Conservation (phyloP, 1,140 invertebrate genomes). For the Bombus waltoni region DNA sequence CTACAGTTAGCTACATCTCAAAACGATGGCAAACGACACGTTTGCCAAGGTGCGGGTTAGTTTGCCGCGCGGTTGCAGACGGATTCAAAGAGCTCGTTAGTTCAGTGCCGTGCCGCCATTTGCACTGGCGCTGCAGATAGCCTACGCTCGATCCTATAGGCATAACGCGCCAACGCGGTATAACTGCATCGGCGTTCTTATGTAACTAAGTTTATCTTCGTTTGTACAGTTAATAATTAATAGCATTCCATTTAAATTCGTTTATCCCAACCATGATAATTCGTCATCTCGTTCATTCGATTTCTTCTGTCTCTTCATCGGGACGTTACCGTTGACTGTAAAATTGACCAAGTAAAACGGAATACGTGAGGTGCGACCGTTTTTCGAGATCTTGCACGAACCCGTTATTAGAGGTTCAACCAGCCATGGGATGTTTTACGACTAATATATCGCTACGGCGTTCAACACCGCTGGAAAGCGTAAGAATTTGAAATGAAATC, state of each 20-base stretch:
- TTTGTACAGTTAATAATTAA: constrained; percentile 4
- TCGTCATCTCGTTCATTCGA: not conserved
- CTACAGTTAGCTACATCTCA: no score
- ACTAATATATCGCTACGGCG: constrained; percentile 40
- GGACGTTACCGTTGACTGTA: not conserved
- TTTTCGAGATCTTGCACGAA: constrained; percentile 34
- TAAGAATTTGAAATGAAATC: constrained; percentile 14
- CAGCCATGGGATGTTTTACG: constrained; percentile 21
- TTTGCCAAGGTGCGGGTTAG: not conserved
- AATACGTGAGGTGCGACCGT: constrained; percentile 15
- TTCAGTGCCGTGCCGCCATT: not conserved
- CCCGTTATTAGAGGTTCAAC: constrained; percentile 31
- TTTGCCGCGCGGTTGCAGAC: not conserved
- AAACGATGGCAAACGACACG: not conserved
- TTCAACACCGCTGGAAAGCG: not conserved
- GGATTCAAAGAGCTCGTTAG: not conserved
- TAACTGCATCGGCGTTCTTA: not conserved
- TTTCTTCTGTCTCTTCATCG: not conserved
- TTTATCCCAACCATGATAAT: not conserved
- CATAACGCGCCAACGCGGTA: not conserved
- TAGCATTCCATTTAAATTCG: not conserved
- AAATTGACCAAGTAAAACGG: constrained; percentile 22
- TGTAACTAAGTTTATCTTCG: constrained; percentile 24
- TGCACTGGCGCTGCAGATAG: not conserved
- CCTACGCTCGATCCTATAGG: not conserved